Evolutionary conservation across 2,888 invertebrate genomes (phyloP).

Genomic region (Sinotaia quadrata): DNA sequence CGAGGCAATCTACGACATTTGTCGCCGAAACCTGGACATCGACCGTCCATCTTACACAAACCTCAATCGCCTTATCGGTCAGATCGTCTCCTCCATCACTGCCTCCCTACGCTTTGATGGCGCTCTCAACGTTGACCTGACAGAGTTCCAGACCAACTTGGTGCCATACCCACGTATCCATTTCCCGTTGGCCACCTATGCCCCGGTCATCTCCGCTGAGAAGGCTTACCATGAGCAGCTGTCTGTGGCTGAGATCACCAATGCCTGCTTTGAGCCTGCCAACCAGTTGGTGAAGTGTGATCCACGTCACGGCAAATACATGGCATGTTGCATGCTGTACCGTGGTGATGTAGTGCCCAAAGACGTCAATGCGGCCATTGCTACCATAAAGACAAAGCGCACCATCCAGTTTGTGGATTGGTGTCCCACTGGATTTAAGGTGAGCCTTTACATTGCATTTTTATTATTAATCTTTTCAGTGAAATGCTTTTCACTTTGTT

Average conservation of each 20-base stretch:
- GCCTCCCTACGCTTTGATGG: conserved; percentile 33
- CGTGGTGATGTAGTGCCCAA: not conserved
- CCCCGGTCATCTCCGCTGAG: conserved; percentile 17
- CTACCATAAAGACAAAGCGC: conserved; percentile 1
- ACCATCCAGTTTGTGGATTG: conserved; percentile 2
- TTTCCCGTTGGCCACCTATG: conserved; percentile 3
- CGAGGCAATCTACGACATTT: conserved; percentile 88
- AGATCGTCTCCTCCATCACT: conserved; percentile 8
- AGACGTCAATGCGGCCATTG: not conserved
- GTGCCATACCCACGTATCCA: conserved; percentile 79
- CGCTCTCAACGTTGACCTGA: conserved; percentile 74
- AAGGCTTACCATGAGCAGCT: conserved; percentile 35
- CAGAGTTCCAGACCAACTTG: conserved; percentile 74
- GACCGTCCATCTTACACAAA: conserved; percentile 3
- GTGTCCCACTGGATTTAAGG: not conserved
- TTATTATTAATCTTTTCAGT: too few relatives aligned
- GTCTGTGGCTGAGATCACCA: conserved; percentile 33
- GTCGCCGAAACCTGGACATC: conserved; percentile 67
- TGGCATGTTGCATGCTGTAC: conserved; percentile 5
- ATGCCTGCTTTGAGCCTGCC: conserved; percentile 33
- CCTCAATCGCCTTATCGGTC: conserved; percentile 10
- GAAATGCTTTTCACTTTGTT: too few relatives aligned
- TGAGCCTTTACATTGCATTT: too few relatives aligned
- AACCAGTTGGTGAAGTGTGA: conserved; percentile 38
- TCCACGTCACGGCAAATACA: conserved; percentile 32